Conservation (phyloP, 2,888 invertebrate species). For the Lasioglossum vierecki region DNA sequence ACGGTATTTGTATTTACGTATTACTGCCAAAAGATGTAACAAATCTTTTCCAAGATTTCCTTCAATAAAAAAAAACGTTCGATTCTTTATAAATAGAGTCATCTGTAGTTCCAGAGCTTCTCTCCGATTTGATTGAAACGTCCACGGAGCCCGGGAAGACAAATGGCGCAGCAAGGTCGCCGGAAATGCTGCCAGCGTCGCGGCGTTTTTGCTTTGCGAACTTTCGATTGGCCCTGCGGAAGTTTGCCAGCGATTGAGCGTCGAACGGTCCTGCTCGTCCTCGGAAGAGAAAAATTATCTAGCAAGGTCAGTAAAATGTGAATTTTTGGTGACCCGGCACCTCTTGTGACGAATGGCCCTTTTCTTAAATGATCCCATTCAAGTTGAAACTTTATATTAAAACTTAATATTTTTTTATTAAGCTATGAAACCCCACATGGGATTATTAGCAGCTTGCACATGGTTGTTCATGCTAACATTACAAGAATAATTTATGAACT, state of each 20-base stretch:
- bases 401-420: background rate
- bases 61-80: background rate
- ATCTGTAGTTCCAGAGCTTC: background rate
- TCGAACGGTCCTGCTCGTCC: background rate
- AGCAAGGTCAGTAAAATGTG: background rate
- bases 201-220: slow-evolving; percentile 13
- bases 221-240: slow-evolving; percentile 42
- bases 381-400: background rate
- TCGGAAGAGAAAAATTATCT: background rate
- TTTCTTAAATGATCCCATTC: background rate
- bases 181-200: slow-evolving; percentile 32
- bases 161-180: slow-evolving; percentile 41
- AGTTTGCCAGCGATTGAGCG: slow-evolving; percentile 23
- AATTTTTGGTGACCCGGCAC: background rate
- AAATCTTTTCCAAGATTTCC: too few species aligned
- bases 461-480: too few species aligned
- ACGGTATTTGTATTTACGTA: too few species aligned
- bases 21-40: too few species aligned
- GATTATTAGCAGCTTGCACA: too few species aligned
- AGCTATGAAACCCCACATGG: too few species aligned
- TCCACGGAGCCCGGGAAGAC: slow-evolving; percentile 26
- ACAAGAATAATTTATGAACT: too few species aligned
- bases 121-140: slow-evolving; percentile 44
- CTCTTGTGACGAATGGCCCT: background rate
- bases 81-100: slow-evolving; percentile 24